Conservation (phyloP, 2,888 invertebrate species). For the Eristalis intricaria region DNA sequence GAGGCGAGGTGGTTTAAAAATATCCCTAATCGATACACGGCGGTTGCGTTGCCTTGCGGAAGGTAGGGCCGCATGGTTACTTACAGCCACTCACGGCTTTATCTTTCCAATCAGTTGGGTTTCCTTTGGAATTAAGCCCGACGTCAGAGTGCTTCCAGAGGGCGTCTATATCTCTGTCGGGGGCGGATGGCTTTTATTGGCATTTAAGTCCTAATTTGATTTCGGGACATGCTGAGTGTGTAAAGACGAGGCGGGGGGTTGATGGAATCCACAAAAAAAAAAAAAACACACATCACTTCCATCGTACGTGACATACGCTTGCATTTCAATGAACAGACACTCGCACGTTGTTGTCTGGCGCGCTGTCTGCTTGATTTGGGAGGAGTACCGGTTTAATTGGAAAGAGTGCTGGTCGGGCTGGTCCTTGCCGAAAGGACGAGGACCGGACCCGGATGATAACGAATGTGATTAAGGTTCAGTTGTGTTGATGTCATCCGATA, state of each 20-base stretch:
- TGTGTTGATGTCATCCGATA: neutral
- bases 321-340: neutral
- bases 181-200: slow-evolving; percentile 37
- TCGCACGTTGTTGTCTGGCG: neutral
- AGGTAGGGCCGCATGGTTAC: neutral
- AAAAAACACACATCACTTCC: neutral
- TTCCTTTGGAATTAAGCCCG: slow-evolving; percentile 7
- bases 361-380: neutral
- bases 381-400: neutral
- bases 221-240: slow-evolving; percentile 6
- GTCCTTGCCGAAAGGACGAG: neutral
- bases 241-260: neutral
- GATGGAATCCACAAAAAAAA: neutral
- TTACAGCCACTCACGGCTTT: slow-evolving; percentile 4
- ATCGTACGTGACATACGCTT: neutral
- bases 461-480: neutral
- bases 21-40: neutral
- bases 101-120: slow-evolving; percentile 40
- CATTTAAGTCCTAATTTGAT: slow-evolving; percentile 43
- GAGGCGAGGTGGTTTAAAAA: neutral
- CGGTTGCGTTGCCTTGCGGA: neutral
- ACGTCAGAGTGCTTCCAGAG: neutral
- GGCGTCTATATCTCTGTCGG: neutral
- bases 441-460: neutral
- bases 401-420: neutral